Percentiles rank a stretch among this genome's conserved stretches.
These are phyloP conservation scores for Ambastaia sidthimunki DNA, from an alignment of 2,797 vertebrate genomes.

Conservation along the genomic window DNA sequence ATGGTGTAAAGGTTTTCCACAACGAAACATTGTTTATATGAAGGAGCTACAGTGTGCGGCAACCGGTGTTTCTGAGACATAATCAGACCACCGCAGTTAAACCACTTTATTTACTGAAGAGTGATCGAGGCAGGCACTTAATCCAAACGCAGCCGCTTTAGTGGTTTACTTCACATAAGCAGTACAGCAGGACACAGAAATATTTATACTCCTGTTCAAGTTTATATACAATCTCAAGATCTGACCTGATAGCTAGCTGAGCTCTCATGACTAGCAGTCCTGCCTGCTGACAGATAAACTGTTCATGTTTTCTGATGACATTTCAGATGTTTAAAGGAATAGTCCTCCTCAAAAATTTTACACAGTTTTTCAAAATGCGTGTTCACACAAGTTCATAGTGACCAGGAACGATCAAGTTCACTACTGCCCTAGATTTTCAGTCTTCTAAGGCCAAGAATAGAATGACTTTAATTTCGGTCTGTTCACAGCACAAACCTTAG, in stretches of 20 bases:
- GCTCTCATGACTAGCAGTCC: not conserved
- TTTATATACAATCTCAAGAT: conserved; percentile 19
- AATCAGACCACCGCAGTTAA: conserved; percentile 33
- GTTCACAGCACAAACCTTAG: too few relatives aligned
- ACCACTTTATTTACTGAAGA: conserved; percentile 29
- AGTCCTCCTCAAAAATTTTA: not conserved
- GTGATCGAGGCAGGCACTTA: conserved; percentile 25
- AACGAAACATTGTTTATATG: conserved; percentile 36
- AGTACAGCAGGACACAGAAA: conserved; percentile 27
- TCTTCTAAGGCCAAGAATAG: too few relatives aligned
- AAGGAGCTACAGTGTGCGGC: not conserved
- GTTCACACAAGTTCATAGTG: too few relatives aligned
- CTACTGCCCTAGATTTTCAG: too few relatives aligned
- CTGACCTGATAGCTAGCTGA: not conserved
- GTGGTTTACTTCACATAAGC: conserved; percentile 5
- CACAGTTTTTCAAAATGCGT: too few relatives aligned
- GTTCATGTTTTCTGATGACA: not conserved
- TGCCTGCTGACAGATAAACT: not conserved
- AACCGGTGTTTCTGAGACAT: not conserved
- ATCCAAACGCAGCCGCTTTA: conserved; percentile 5
- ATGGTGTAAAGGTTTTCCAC: conserved; percentile 52
- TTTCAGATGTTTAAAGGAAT: not conserved
- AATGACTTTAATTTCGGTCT: too few relatives aligned
- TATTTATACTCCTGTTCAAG: conserved; percentile 27
- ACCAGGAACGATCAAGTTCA: too few relatives aligned